Evolutionary conservation across 2,113 vertebrate species (phyloP), one percentile per base, ranked within the genome.

Genomic region (Hemibates koningsi): DNA sequence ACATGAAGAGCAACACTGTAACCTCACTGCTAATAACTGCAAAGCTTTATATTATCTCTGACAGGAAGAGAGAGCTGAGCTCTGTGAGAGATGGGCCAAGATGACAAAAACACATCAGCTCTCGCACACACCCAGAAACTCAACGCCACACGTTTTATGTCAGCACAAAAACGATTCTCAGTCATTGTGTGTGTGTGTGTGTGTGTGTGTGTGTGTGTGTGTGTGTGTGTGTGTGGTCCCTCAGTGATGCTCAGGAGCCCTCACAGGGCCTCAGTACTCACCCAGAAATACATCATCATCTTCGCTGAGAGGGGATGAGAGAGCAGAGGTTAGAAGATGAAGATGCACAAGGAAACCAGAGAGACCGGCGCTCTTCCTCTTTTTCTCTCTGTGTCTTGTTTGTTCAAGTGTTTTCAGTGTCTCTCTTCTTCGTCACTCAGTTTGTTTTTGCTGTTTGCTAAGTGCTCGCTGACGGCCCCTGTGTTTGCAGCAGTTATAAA

Each of bases 281-380:
- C 93, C 94, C 92, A 95, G 84, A 94, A 95, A 89, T 95, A 95
- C 94, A 95, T 95, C 94, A 95, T 95, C 93, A 95, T 95, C 88
- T 92, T 82, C 38, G 85, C 86, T 48, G 91, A 89, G 88, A 86
- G 84, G 85, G 76, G 78, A 50, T 16, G 85, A 83, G 68, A 87
- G 63, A 85, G 78, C 86, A 63, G 81, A 81, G 85, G 84, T 19
- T 86, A 81, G 85, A 87, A 76, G 83, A 90, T 53, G 32, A 89
- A 87, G 87, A 16, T 53, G 53, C 82, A 86, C 68, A 90, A 83
- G 86, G 90, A 88, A 81, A 91, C 83, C 32, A 24, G 59, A 57
- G 73, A 89, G 84, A 89, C 90, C 90, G 50, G 90, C 8, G 38
- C 79, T 85, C 88, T 82, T 88, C 85, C 61, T 89, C 82, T 83